Conservation (phyloP, 2,797 vertebrate genomes). For the Allobates femoralis region DNA sequence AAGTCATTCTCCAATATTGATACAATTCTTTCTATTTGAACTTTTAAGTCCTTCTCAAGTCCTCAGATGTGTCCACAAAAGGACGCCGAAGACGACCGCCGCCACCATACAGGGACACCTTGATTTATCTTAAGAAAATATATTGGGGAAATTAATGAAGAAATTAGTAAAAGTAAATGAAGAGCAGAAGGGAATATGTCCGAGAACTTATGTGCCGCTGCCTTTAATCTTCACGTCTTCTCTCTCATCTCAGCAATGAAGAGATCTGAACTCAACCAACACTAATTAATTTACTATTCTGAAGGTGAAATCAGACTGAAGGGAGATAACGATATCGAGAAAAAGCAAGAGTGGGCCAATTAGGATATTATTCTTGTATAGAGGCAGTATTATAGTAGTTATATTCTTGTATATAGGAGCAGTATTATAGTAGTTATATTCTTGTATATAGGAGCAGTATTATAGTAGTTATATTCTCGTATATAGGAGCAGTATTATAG, state of each 20-base stretch:
- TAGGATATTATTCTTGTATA: too few relatives aligned
- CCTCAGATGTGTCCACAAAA: background rate
- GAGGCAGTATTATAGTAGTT: too few relatives aligned
- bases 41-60: background rate
- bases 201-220: background rate
- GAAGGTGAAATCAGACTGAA: background rate
- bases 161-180: slow-evolving; percentile 13
- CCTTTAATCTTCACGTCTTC: slow-evolving; percentile 28
- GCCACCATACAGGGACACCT: too few relatives aligned
- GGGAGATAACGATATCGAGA: background rate
- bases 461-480: too few relatives aligned
- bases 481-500: too few relatives aligned
- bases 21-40: background rate
- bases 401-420: too few relatives aligned
- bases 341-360: too few relatives aligned
- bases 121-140: slow-evolving; percentile 16
- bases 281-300: slow-evolving; percentile 28
- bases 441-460: too few relatives aligned
- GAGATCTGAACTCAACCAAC: background rate
- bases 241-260: slow-evolving; percentile 34
- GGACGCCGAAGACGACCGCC: background rate
- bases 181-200: background rate
- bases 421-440: too few relatives aligned
- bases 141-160: slow-evolving; percentile 26
- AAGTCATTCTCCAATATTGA: background rate